Percentiles rank a stretch among this genome's conserved stretches.
Conservation (phyloP, 2,113 vertebrate species). For the Psittacus erithacus region DNA sequence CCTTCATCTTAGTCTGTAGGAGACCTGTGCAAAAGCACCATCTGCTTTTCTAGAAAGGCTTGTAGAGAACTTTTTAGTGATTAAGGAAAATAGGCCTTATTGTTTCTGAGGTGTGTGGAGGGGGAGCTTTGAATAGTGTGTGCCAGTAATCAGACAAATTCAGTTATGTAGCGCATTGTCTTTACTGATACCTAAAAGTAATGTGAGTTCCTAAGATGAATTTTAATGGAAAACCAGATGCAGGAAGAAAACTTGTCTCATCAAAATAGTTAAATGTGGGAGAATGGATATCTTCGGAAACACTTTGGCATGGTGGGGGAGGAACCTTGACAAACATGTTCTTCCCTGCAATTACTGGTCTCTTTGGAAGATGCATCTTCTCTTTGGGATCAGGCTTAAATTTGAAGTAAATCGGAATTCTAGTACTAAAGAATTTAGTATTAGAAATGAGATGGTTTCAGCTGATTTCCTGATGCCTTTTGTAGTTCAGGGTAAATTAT, state of each 20-base stretch:
- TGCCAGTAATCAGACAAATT: not conserved
- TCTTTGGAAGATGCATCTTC: not conserved
- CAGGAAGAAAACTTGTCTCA: not conserved
- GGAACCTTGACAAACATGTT: not conserved
- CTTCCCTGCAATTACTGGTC: not conserved
- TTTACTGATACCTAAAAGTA: not conserved
- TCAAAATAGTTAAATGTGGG: not conserved
- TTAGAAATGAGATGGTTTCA: not conserved
- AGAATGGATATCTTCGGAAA: not conserved
- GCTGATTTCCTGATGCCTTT: not conserved
- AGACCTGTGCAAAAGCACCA: not conserved
- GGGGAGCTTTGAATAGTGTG: not conserved
- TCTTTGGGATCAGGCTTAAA: not conserved
- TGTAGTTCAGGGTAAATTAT: not conserved
- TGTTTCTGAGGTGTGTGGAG: no score
- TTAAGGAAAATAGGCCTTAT: not conserved
- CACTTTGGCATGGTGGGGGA: not conserved
- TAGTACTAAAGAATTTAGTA: not conserved
- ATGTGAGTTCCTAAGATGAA: not conserved
- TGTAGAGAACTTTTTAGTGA: not conserved
- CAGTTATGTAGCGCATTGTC: not conserved
- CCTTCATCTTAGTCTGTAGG: not conserved
- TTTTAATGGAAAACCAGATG: not conserved
- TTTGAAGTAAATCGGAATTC: not conserved
- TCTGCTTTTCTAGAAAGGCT: not conserved